Conservation (phyloP, 2,113 vertebrate genomes). For the Silurus asotus region DNA sequence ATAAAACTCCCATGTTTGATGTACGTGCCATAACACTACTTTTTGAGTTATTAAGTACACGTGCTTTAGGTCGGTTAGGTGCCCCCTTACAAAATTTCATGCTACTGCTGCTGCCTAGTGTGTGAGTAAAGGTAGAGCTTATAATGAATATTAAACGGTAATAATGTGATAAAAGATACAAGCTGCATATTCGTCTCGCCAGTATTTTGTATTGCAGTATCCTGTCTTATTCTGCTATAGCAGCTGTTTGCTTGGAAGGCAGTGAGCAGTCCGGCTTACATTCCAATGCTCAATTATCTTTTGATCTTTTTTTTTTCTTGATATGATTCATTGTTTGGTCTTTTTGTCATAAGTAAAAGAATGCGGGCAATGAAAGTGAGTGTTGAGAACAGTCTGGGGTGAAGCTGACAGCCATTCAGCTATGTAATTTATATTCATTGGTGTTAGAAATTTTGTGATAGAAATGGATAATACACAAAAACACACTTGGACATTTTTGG, state of each 20-base stretch:
- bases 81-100: not conserved
- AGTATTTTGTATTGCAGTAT: not conserved
- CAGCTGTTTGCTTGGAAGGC: not conserved
- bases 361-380: not conserved
- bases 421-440: not conserved
- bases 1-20: not conserved
- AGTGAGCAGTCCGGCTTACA: not conserved
- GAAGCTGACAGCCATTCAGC: not conserved
- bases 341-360: not conserved
- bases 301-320: not conserved
- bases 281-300: not conserved
- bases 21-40: not conserved
- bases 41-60: not conserved
- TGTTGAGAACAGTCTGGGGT: not conserved
- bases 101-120: not conserved
- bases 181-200: not conserved
- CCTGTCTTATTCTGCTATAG: not conserved
- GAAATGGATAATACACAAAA: not conserved
- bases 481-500: not conserved
- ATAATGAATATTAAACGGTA: not conserved
- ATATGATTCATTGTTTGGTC: not conserved
- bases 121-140: not conserved
- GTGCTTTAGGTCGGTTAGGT: not conserved
- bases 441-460: not conserved
- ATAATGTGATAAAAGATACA: not conserved